Evolutionary conservation across 2,797 vertebrate genomes (phyloP), one percentile per base, ranked within the genome.

Genomic region (Aythya fuligula): DNA sequence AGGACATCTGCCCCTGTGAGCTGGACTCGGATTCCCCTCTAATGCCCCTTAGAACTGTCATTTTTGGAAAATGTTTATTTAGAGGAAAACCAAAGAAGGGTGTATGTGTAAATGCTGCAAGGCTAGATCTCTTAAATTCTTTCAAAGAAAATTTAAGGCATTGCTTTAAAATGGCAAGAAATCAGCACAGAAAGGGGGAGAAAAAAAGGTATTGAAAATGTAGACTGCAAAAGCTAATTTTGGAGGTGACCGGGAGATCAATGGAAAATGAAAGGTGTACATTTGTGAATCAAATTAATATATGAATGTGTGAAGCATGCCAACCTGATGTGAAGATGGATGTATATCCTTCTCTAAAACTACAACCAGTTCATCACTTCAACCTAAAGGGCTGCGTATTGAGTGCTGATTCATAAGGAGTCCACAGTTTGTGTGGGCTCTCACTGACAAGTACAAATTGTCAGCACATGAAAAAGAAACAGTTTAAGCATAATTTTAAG

Each of bases 201-300:
- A 36, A 32, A 90, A 28, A 74, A 75, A 2, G 8, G 6, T 47
- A 70, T 84, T 80, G 81, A 88, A 83, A 92, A 36, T 71, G 57
- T 10, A 15, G 8, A 61, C 61, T 11, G 39, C 15, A 90, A 30
- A 18, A 74, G 38, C 19, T 11, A 0, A 87, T 83, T 71, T 65
- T 70, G 72, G 95, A 97, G 80, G 72, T 89, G 72, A 95, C 38
- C 54, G 56, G 81, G 87, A 58, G 51, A 87, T 32, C 57, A 85
- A 86, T 65, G 39, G 51, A 73, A 72, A 91, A 91, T 53, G 39
- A 69, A 91, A 95, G n/a, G 22, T 39, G 8, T 47, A 8, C 89
- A 87, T 93, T 96, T 94, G 32, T 92, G 56, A 92, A 94, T 34
- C 51, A 91, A 93, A 95, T 95, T 85, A 96, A 90, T 70, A 27